Evolutionary conservation across 1,140 invertebrate species (phyloP), one percentile per base, ranked within the genome.

Genomic region (Drosophila pseudoobscura): DNA sequence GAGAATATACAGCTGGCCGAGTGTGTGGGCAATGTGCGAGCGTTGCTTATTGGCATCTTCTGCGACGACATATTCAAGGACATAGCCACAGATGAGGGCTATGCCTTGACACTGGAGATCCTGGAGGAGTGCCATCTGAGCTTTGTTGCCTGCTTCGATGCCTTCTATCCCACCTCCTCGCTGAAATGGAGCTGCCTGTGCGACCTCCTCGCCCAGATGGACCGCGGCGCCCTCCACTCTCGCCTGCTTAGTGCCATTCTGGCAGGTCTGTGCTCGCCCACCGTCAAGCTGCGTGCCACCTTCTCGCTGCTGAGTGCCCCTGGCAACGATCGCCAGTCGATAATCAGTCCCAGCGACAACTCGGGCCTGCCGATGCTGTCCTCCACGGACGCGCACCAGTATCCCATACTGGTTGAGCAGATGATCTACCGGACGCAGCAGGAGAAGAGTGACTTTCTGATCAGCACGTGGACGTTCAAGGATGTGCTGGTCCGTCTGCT

Each of bases 181-280:
- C 92, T 99, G 17, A 99, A 99, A 91, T 99, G 98, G 98, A 95
- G 95, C 60, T 96, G 96, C 84, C 91, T 99, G 0, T 98, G 97
- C 92, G 96, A 98, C 88, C 91, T 98, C 13, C 92, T 99, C 17
- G 94, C 94, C 44, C 94, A 96, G 80, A 95, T 97, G 66, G 94
- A 97, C 75, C 95, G 95, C 3, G 91, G 91, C 0, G 89, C 82
- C 0, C 22, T 91, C 9, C 90, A 92, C 46, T 91, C 97, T 75
- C 94, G 96, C 50, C 92, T 97, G 13, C 90, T 97, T 6, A 96
- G 96, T 47, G 96, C 96, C 5, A 95, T 97, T 5, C 91, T 97
- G 24, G 96, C 96, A 39, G 95, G 97, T 0, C 92, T 98, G 2
- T 96, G 96, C 88, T 95, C 95, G 57, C 96, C 96, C 1, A 94